Evolutionary conservation across 1,140 invertebrate genomes (phyloP), one percentile per base, ranked within the genome.

Genomic region (Danaus melanippus): DNA sequence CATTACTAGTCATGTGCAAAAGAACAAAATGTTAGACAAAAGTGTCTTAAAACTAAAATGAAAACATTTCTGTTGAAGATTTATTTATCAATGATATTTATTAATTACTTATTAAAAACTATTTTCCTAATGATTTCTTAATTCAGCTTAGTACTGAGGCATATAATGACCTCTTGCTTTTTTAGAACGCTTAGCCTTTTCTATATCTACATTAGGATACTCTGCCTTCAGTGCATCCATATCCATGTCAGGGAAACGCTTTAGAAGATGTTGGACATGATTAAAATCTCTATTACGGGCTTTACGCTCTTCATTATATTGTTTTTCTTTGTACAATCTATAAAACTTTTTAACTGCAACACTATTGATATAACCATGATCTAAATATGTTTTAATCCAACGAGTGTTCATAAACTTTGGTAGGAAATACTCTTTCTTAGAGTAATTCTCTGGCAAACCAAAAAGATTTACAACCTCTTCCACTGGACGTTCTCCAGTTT

Each of bases 201-300:
- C 90, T 57, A 96, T 83, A 82, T 96, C 88, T 10, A 95, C 91
- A 80, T 92, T 79, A 10, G 95, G 95, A 88, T 92, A 96, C 73
- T 93, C 84, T 61, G 90, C 84, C 79, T 93, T 90, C 10, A 97
- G 59, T 49, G 90, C 87, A 58, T 93, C 90, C 70, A 92, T 72
- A 77, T 95, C 92, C 69, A 95, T 80, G 71, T 96, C 88, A 9
- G 94, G 94, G 79, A 93, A 96, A 50, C 90, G 84, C 58, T 91
- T 92, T 9, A 96, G 63, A 15, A 96, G 76, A 41, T 88, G 79
- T 71, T 90, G 88, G 0, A 94, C 93, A 74, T 91, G 89, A 62
- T 90, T 92, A 42, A 74, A 88, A 43, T 92, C 80, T 50, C 90
- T 88, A 88, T 88, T 91, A 55, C 76, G 82, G 21, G 79, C 75